Conservation (phyloP, 2,113 vertebrate species). For the Kryptolebias marmoratus region DNA sequence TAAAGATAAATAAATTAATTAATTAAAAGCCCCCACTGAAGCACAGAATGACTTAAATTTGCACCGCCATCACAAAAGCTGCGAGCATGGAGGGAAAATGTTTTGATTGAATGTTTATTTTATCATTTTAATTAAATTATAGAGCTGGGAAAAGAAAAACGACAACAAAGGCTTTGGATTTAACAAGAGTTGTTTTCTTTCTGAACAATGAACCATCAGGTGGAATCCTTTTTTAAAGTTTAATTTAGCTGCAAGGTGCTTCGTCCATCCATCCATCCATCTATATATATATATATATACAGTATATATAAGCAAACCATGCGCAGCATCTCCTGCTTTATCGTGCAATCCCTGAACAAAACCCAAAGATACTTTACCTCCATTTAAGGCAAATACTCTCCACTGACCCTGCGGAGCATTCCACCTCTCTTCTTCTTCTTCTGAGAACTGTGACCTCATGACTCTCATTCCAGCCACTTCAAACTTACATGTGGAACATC, state of each 20-base stretch:
- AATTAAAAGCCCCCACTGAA: conserved; percentile 50
- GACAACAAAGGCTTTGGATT: conserved; percentile 43
- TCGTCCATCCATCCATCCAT: too few species aligned
- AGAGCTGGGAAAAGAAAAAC: conserved; percentile 28
- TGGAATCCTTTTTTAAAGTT: conserved; percentile 43
- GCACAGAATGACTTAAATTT: conserved; percentile 60
- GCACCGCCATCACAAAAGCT: conserved; percentile 44
- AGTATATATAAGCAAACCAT: too few species aligned
- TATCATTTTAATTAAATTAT: conserved; percentile 73
- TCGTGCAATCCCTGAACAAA: too few species aligned
- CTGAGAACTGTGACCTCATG: too few species aligned
- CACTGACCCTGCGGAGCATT: too few species aligned
- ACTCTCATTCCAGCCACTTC: too few species aligned
- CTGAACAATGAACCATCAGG: conserved; percentile 48
- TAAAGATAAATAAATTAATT: conserved; percentile 57
- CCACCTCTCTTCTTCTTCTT: too few species aligned
- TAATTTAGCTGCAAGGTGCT: conserved; percentile 4
- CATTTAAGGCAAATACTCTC: too few species aligned
- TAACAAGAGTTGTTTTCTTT: conserved; percentile 34
- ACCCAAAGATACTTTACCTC: too few species aligned
- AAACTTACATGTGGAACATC: too few species aligned
- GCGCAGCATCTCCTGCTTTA: too few species aligned
- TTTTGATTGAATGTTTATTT: conserved; percentile 58
- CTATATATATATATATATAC: not conserved
- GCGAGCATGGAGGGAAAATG: conserved; percentile 43